Conservation (phyloP, 2,797 vertebrate species). For the Hoplostethus mediterraneus region DNA sequence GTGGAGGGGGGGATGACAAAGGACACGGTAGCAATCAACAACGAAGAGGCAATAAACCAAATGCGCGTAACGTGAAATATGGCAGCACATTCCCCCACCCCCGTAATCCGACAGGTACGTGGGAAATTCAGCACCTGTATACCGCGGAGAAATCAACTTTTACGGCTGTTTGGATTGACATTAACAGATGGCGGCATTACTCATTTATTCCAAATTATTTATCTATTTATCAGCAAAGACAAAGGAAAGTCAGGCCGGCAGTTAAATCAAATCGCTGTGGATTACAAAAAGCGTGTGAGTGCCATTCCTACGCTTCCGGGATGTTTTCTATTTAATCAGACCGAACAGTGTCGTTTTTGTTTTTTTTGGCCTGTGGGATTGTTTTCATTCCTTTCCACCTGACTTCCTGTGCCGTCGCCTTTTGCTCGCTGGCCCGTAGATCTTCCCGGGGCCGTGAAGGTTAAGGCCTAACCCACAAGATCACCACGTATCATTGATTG, state of each 20-base stretch:
- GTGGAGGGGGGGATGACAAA: background rate
- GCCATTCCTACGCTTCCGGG: conserved; percentile 14
- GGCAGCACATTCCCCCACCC: conserved; percentile 22
- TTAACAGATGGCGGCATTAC: conserved; percentile 71
- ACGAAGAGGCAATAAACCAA: conserved; percentile 40
- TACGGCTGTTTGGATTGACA: conserved; percentile 46
- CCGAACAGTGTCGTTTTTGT: conserved; percentile 45
- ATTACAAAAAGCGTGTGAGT: conserved; percentile 30
- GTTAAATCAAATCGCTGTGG: conserved; percentile 39
- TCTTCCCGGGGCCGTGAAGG: conserved; percentile 66
- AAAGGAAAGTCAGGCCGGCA: conserved; percentile 67
- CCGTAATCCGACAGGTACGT: conserved; percentile 18
- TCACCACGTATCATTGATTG: conserved; percentile 67
- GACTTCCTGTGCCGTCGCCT: conserved; percentile 45
- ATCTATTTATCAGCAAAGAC: conserved; percentile 73
- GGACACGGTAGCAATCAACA: conserved; percentile 29
- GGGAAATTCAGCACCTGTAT: conserved; percentile 4
- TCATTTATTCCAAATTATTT: conserved; percentile 58
- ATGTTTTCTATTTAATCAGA: conserved; percentile 23
- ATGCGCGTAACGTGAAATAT: conserved; percentile 39
- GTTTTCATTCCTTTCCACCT: conserved; percentile 33
- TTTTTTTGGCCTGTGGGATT: conserved; percentile 7
- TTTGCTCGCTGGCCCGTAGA: conserved; percentile 48
- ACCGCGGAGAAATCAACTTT: conserved; percentile 45
- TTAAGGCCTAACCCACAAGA: conserved; percentile 68